Conservation (phyloP, 2,113 vertebrate genomes). For the Colius striatus region DNA sequence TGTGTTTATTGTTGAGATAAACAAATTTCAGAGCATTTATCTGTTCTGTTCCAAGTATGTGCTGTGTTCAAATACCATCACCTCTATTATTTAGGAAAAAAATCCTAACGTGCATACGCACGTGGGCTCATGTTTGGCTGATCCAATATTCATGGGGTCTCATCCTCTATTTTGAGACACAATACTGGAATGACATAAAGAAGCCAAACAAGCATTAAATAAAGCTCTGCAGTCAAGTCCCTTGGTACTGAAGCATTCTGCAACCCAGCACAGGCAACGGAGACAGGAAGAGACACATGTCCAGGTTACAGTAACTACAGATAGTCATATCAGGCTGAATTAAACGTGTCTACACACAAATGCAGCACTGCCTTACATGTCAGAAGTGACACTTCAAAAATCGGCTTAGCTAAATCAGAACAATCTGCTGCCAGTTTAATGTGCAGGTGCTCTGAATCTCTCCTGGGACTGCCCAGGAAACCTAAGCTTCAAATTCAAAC, state of each 20-base stretch:
- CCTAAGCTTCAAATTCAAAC: not conserved
- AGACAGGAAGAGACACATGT: not conserved
- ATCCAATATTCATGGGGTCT: not conserved
- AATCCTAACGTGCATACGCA: accelerated
- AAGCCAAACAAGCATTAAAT: not conserved
- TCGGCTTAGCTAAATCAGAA: not conserved
- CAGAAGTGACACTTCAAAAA: not conserved
- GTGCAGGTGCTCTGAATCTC: not conserved
- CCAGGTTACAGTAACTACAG: not conserved
- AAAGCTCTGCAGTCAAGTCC: not conserved
- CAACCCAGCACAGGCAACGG: not conserved
- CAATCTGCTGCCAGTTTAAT: not conserved
- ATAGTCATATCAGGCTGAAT: not conserved
- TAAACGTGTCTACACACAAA: not conserved
- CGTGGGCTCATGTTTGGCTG: not conserved
- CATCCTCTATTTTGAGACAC: not conserved
- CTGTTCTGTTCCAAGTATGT: slow-evolving; percentile 9
- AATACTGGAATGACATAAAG: not conserved
- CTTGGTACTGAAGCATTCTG: not conserved
- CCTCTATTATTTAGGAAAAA: not conserved
- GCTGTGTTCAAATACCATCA: slow-evolving; percentile 20
- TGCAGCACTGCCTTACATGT: not conserved
- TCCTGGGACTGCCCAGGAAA: not conserved
- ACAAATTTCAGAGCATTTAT: slow-evolving; percentile 34
- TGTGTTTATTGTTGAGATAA: slow-evolving; percentile 37